phyloP scores from a whole-genome alignment of 2,113 vertebrate species.

The Acinonyx jubatus region DNA sequence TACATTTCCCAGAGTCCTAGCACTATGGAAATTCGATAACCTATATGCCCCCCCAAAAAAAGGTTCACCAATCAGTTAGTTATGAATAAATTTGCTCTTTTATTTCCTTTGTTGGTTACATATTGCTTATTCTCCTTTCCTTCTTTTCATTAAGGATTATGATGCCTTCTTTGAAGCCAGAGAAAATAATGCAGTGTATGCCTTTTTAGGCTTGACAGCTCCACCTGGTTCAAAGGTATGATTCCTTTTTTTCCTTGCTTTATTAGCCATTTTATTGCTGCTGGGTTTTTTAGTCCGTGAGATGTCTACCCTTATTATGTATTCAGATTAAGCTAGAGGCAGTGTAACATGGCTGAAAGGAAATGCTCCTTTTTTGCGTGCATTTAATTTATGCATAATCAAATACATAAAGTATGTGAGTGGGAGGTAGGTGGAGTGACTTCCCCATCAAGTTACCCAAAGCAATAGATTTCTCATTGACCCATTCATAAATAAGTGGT shows the following conservation, averaged over 20 bases:
- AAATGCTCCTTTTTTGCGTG: not conserved
- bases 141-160: constrained; percentile 89
- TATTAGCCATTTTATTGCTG: constrained; percentile 26
- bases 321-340: not conserved
- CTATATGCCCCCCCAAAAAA: not conserved
- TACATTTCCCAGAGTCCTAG: constrained; percentile 13
- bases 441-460: not conserved
- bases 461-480: not conserved
- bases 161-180: constrained; percentile 96
- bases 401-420: not conserved
- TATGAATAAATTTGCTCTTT: not conserved
- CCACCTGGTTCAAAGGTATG: constrained; percentile 97
- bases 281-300: not conserved
- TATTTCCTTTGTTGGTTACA: not conserved
- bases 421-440: not conserved
- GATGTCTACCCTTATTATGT: not conserved
- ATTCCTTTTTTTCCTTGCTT: not conserved
- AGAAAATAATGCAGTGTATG: constrained; percentile 96
- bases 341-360: not conserved
- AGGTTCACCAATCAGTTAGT: not conserved
- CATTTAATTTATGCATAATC: not conserved
- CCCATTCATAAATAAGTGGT: not conserved
- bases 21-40: not conserved
- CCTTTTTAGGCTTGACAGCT: constrained; percentile 95
- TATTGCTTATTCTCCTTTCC: constrained; percentile 32